A percentile compares a stretch with the other conserved stretches of the same genome.
Evolutionary conservation across 1,140 invertebrate genomes (phyloP).

Genomic region (Cydia splendana): DNA sequence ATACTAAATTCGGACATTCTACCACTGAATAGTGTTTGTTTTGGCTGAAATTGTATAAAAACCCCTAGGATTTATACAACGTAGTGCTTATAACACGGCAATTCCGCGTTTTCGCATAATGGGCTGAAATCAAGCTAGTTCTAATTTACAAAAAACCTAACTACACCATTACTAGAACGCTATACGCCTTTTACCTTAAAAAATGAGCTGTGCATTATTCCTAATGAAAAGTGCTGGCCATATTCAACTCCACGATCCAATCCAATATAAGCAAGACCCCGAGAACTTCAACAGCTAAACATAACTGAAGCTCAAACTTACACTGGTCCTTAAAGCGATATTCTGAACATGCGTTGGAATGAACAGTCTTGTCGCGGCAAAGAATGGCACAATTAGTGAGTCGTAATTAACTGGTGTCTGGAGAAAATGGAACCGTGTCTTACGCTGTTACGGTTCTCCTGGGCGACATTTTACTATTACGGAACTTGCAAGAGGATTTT

Average conservation of each 20-base stretch:
- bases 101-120: neutral
- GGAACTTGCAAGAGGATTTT: neutral
- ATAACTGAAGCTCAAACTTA: neutral
- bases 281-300: neutral
- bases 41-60: neutral
- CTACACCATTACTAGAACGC: neutral
- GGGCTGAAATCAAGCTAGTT: neutral
- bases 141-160: neutral
- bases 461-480: neutral
- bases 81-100: neutral
- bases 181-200: neutral
- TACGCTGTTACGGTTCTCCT: neutral
- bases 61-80: neutral
- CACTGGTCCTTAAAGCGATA: neutral
- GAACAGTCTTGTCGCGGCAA: neutral
- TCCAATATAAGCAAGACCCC: neutral
- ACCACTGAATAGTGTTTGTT: neutral
- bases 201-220: neutral
- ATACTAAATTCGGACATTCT: too few species aligned
- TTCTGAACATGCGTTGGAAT: neutral
- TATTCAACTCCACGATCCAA: too few species aligned
- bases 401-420: neutral
- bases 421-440: constrained; percentile 10
- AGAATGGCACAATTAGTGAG: constrained; percentile 20
- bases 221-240: neutral